These are phyloP conservation scores for Alitta virens DNA, from an alignment of 2,888 invertebrate species.

Conservation along the genomic window DNA sequence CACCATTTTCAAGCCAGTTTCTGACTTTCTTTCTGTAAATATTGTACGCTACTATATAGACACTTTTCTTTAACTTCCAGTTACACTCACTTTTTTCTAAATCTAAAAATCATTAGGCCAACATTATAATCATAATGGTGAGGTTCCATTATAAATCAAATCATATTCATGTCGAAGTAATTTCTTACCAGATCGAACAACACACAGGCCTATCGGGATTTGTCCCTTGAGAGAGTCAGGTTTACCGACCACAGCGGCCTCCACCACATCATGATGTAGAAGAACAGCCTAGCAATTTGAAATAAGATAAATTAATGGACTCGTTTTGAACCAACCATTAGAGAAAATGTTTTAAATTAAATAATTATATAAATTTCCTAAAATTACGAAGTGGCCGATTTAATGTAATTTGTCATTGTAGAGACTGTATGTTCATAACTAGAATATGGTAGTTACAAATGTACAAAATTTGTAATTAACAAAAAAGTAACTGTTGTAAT, in stretches of 20 bases:
- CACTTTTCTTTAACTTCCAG: too few species aligned
- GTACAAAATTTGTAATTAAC: not conserved
- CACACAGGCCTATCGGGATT: slow-evolving; percentile 83
- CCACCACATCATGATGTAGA: slow-evolving; percentile 80
- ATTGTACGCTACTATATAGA: too few species aligned
- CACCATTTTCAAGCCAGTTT: too few species aligned
- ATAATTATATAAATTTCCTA: not conserved
- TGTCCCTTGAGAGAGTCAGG: slow-evolving; percentile 88
- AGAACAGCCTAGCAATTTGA: slow-evolving; percentile 65
- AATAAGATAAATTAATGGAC: too few species aligned
- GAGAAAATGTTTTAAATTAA: not conserved
- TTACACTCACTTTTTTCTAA: too few species aligned
- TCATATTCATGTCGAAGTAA: too few species aligned
- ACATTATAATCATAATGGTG: too few species aligned
- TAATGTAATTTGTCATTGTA: not conserved
- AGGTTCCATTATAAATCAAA: too few species aligned
- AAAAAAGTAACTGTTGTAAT: not conserved
- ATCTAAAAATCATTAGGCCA: too few species aligned
- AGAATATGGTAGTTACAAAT: not conserved
- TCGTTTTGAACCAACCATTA: too few species aligned
- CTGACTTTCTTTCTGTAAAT: too few species aligned
- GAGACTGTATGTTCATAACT: not conserved
- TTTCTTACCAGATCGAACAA: slow-evolving; percentile 67
- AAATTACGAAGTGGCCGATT: not conserved
- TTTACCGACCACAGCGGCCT: slow-evolving; percentile 86